These are phyloP conservation scores for Athetis lepigone DNA, from an alignment of 2,888 invertebrate species.

Conservation along the genomic window DNA sequence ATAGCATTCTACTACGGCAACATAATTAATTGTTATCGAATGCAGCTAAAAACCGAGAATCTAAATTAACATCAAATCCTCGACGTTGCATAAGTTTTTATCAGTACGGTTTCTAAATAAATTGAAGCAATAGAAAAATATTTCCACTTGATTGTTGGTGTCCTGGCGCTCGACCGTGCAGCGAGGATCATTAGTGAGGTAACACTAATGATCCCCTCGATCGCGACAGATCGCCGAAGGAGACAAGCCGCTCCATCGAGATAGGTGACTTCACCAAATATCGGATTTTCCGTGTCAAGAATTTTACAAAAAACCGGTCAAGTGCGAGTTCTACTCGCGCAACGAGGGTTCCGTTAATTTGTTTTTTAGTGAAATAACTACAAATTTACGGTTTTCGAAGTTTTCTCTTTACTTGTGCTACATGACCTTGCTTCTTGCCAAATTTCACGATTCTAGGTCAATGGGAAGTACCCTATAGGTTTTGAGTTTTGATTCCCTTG, in stretches of 20 bases:
- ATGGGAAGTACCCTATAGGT: too few species aligned
- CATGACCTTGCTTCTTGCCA: too few species aligned
- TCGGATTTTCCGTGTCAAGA: slow-evolving; percentile 67
- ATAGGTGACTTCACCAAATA: slow-evolving; percentile 70
- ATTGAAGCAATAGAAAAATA: slow-evolving; percentile 63
- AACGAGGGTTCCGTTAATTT: too few species aligned
- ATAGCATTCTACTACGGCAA: too few species aligned
- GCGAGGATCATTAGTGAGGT: slow-evolving; percentile 83
- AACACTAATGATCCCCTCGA: slow-evolving; percentile 86
- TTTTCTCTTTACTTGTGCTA: too few species aligned
- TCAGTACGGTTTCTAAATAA: slow-evolving; percentile 19
- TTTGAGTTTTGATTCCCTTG: too few species aligned
- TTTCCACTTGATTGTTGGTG: slow-evolving; percentile 63
- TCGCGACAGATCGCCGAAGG: slow-evolving; percentile 73
- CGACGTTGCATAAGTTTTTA: not conserved
- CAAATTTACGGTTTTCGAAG: too few species aligned
- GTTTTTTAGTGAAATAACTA: too few species aligned
- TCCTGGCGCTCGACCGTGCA: slow-evolving; percentile 63
- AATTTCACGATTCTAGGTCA: too few species aligned
- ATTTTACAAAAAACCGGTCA: slow-evolving; percentile 50
- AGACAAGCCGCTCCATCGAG: slow-evolving; percentile 71
- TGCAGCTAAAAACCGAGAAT: too few species aligned
- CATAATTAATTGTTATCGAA: not conserved
- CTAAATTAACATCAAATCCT: too few species aligned
- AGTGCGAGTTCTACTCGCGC: too few species aligned